A percentile compares a stretch with the other conserved stretches of the same genome.
These are phyloP conservation scores for Epinephelus lanceolatus DNA, from an alignment of 2,113 vertebrate species.

Conservation along the genomic window DNA sequence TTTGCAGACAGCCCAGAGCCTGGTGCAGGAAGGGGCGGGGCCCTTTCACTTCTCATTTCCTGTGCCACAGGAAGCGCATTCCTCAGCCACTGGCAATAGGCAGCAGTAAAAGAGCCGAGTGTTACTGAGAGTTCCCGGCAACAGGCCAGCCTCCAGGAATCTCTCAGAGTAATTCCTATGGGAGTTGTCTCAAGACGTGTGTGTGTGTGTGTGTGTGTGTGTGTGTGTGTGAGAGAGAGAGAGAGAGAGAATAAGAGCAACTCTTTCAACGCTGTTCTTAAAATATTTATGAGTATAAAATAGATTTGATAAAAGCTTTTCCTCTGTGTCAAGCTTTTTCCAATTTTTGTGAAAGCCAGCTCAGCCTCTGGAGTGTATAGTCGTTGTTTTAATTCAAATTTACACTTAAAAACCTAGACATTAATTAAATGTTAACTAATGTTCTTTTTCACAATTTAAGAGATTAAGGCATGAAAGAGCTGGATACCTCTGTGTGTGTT, in stretches of 20 bases:
- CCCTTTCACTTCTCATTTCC: conserved; percentile 71
- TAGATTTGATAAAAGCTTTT: background rate
- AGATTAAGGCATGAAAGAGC: conserved; percentile 1
- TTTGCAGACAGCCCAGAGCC: conserved; percentile 43
- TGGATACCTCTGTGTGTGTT: background rate
- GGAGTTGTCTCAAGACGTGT: conserved; percentile 19
- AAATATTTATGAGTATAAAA: conserved; percentile 7
- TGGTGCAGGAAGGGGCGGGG: conserved; percentile 55
- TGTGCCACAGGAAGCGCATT: conserved; percentile 75
- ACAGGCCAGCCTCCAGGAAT: conserved; percentile 43
- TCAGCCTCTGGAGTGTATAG: background rate
- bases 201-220: conserved; percentile 14
- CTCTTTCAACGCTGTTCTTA: conserved; percentile 11
- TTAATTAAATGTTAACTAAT: conserved; percentile 18
- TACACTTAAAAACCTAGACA: background rate
- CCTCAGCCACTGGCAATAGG: conserved; percentile 43
- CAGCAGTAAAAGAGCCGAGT: background rate
- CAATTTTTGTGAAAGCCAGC: background rate
- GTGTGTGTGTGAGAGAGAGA: background rate
- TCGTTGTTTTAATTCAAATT: background rate
- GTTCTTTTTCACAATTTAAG: background rate
- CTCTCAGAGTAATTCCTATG: background rate
- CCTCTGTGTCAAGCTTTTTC: background rate
- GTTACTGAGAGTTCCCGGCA: conserved; percentile 59
- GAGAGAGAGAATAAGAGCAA: background rate